Percentiles rank a stretch among this genome's conserved stretches.
Conservation (phyloP, 1,140 invertebrate genomes). For the Cyclina sinensis region DNA sequence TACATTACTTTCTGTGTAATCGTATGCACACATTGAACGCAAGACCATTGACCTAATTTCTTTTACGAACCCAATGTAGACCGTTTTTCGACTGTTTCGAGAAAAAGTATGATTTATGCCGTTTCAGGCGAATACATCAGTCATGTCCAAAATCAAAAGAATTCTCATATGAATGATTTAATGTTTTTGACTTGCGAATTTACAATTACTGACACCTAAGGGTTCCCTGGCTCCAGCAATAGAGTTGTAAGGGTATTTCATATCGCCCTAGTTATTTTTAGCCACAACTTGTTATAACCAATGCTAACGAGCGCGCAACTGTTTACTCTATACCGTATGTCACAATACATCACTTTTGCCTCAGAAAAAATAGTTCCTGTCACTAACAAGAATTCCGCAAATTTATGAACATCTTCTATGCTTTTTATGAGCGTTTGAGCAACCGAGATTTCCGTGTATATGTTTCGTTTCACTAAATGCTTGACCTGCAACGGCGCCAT, state of each 20-base stretch:
- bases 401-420: conserved; percentile 59
- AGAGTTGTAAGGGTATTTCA: conserved; percentile 58
- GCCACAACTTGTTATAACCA: neutral
- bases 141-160: neutral
- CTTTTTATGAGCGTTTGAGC: conserved; percentile 52
- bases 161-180: conserved; percentile 48
- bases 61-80: no score
- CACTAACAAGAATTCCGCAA: conserved; percentile 60
- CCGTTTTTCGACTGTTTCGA: neutral
- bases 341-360: conserved; percentile 61
- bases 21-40: no score
- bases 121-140: neutral
- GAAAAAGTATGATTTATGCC: neutral
- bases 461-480: conserved; percentile 61
- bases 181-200: conserved; percentile 25
- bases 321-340: conserved; percentile 50
- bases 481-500: conserved; percentile 65
- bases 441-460: conserved; percentile 28
- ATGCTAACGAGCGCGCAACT: conserved; percentile 40
- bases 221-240: conserved; percentile 36
- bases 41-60: no score
- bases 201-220: conserved; percentile 16
- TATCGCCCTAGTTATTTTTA: conserved; percentile 41
- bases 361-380: conserved; percentile 64
- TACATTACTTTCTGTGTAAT: no score